These are phyloP conservation scores for Tapirus indicus DNA, from an alignment of 2,797 vertebrate species.

Conservation along the genomic window DNA sequence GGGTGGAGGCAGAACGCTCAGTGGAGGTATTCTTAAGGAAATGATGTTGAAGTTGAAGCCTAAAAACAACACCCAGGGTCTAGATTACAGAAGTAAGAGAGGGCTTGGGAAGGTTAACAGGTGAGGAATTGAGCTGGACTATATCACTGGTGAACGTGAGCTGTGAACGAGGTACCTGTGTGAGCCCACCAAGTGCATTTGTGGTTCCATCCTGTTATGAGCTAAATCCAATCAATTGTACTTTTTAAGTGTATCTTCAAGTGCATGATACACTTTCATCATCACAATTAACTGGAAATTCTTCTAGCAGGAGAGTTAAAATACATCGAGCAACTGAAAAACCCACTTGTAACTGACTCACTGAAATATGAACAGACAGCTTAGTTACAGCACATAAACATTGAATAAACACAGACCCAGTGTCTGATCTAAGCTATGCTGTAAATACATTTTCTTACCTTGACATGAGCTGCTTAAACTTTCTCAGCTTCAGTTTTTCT, in stretches of 20 bases:
- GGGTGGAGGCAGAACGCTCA: background rate
- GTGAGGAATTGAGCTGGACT: background rate
- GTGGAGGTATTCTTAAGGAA: background rate
- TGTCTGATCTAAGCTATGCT: background rate
- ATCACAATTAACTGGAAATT: background rate
- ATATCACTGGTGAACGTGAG: background rate
- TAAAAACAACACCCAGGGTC: background rate
- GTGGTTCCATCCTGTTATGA: background rate
- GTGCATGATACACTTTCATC: background rate
- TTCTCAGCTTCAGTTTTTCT: background rate
- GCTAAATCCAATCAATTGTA: background rate
- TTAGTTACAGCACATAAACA: too few species aligned
- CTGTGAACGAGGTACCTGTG: background rate
- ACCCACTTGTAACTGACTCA: background rate
- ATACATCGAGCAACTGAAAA: background rate
- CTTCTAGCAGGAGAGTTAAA: background rate
- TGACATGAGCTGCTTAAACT: background rate
- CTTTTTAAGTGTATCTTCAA: background rate
- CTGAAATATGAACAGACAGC: background rate
- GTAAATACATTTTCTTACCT: background rate
- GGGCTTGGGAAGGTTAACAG: background rate
- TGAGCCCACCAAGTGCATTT: background rate
- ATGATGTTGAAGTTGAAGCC: background rate
- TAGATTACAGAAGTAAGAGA: background rate
- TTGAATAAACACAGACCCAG: background rate